These are phyloP conservation scores for Abramis brama DNA, from an alignment of 2,113 vertebrate genomes.

Conservation along the genomic window DNA sequence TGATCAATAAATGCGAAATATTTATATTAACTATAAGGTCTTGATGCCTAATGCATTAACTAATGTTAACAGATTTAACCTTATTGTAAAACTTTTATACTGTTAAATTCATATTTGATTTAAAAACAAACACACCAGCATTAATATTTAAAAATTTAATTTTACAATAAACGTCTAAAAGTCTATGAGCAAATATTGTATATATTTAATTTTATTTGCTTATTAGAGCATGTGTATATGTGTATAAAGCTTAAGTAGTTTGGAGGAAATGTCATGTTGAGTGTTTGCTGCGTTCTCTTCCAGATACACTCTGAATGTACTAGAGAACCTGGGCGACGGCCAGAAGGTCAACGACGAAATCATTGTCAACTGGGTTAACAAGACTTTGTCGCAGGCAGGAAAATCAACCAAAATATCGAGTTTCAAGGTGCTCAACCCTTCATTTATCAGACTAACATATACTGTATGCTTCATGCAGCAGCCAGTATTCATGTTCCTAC, in stretches of 20 bases:
- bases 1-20: background rate
- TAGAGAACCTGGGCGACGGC: conserved; percentile 88
- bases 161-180: too few relatives aligned
- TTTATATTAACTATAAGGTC: background rate
- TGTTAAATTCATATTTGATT: background rate
- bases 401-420: conserved; percentile 89
- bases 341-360: conserved; percentile 90
- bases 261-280: background rate
- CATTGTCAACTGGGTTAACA: conserved; percentile 94
- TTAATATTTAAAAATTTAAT: too few relatives aligned
- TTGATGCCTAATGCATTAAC: background rate
- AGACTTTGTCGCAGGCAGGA: conserved; percentile 82
- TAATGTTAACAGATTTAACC: background rate
- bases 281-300: background rate
- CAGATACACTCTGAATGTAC: conserved; percentile 92
- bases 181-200: too few relatives aligned
- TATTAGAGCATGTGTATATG: background rate
- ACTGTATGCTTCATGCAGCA: background rate
- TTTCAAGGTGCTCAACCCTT: conserved; percentile 83
- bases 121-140: background rate
- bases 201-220: background rate
- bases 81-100: background rate
- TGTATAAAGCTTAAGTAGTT: background rate
- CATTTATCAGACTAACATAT: background rate
- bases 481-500: background rate